phyloP scores from a whole-genome alignment of 2,797 vertebrate species.

The Crocodylus rhombifer region DNA sequence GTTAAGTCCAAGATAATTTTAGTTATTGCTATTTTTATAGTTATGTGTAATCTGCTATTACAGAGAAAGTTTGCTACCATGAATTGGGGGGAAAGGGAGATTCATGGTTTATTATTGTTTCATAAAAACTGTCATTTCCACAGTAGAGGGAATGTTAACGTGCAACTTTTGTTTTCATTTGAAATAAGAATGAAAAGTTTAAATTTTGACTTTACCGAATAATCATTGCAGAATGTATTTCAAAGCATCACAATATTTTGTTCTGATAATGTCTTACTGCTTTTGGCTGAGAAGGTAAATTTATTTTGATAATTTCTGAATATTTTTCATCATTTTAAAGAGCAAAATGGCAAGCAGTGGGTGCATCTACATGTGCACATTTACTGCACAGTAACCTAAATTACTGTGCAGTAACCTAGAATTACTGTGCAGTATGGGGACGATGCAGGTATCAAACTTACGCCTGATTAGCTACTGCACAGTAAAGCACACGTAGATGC shows the following conservation, averaged over 20 bases:
- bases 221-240: not conserved
- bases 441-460: too few species aligned
- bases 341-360: too few species aligned
- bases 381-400: too few species aligned
- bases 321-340: not conserved
- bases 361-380: not conserved
- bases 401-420: too few species aligned
- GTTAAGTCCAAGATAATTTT: slow-evolving; percentile 14
- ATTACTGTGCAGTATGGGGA: too few species aligned
- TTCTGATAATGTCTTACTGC: not conserved
- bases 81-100: too few species aligned
- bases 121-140: not conserved
- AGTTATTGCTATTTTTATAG: not conserved
- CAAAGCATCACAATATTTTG: not conserved
- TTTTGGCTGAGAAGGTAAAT: not conserved
- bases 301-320: not conserved
- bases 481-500: too few species aligned
- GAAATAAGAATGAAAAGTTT: not conserved
- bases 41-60: not conserved
- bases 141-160: not conserved
- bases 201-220: not conserved
- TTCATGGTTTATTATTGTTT: not conserved
- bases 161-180: not conserved
- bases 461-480: too few species aligned
- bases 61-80: not conserved